A percentile compares a stretch with the other conserved stretches of the same genome.
These are phyloP conservation scores for Trichonephila inaurata DNA, from an alignment of 1,140 invertebrate species.

Conservation along the genomic window DNA sequence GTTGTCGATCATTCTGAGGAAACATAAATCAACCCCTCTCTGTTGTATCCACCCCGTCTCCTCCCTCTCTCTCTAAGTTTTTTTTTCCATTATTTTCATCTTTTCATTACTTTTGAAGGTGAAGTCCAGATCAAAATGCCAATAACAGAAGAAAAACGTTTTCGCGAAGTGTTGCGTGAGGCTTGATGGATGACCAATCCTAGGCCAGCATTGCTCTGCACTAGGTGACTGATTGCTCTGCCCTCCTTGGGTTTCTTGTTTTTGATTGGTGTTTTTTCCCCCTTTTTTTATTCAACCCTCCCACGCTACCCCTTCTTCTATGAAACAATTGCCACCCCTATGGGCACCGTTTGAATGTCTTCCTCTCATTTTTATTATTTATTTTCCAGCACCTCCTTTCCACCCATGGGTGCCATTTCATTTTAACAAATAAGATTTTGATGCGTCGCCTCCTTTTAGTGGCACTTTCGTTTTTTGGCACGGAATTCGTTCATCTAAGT, in stretches of 20 bases:
- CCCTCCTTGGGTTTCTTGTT: conserved; percentile 56
- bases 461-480: background rate
- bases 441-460: conserved; percentile 26
- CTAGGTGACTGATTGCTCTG: conserved; percentile 64
- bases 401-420: conserved; percentile 8
- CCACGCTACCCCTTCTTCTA: background rate
- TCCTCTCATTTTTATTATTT: background rate
- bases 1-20: conserved; percentile 60
- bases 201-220: conserved; percentile 18
- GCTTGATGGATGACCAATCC: conserved; percentile 64
- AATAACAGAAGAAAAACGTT: conserved; percentile 73
- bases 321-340: conserved; percentile 59
- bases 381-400: background rate
- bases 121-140: conserved; percentile 73
- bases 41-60: background rate
- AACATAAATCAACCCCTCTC: conserved; percentile 67
- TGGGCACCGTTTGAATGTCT: conserved; percentile 32
- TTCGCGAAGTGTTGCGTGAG: conserved; percentile 67
- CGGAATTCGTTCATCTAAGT: conserved; percentile 18
- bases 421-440: conserved; percentile 47
- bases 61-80: conserved; percentile 16
- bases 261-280: background rate
- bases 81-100: conserved; percentile 62
- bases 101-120: conserved; percentile 71
- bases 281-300: background rate